A percentile compares a stretch with the other conserved stretches of the same genome.
These are phyloP conservation scores for Protula sp. DNA, from an alignment of 2,888 invertebrate genomes.

Conservation along the genomic window DNA sequence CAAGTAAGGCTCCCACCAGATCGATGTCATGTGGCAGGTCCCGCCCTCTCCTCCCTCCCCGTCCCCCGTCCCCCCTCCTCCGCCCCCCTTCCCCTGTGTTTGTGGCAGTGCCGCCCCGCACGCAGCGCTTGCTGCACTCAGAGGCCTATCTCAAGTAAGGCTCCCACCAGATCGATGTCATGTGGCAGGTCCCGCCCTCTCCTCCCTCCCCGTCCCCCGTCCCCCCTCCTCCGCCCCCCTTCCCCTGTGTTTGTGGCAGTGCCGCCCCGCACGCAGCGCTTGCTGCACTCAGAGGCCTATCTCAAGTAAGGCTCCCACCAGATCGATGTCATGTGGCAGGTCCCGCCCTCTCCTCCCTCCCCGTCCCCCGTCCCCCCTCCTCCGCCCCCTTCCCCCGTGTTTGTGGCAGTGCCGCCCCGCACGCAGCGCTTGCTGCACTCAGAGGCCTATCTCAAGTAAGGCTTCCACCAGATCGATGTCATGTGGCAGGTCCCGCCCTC, in stretches of 20 bases:
- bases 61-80: slow-evolving; percentile 28
- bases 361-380: slow-evolving; percentile 27
- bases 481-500: background rate
- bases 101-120: slow-evolving; percentile 86
- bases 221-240: slow-evolving; percentile 33
- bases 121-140: slow-evolving; percentile 89
- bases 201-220: slow-evolving; percentile 27
- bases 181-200: background rate
- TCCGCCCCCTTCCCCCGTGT: slow-evolving; percentile 66
- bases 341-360: slow-evolving; percentile 3
- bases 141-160: slow-evolving; percentile 93
- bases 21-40: too few relatives aligned
- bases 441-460: slow-evolving; percentile 90
- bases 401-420: slow-evolving; percentile 87
- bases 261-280: slow-evolving; percentile 85
- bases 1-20: too few relatives aligned
- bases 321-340: too few relatives aligned
- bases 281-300: slow-evolving; percentile 95
- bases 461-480: too few relatives aligned
- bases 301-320: slow-evolving; percentile 87
- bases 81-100: slow-evolving; percentile 68
- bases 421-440: slow-evolving; percentile 92
- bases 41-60: slow-evolving; percentile 5
- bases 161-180: too few relatives aligned
- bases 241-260: slow-evolving; percentile 86